These are phyloP conservation scores for Lucilia sericata DNA, from an alignment of 1,140 invertebrate species.

Conservation along the genomic window DNA sequence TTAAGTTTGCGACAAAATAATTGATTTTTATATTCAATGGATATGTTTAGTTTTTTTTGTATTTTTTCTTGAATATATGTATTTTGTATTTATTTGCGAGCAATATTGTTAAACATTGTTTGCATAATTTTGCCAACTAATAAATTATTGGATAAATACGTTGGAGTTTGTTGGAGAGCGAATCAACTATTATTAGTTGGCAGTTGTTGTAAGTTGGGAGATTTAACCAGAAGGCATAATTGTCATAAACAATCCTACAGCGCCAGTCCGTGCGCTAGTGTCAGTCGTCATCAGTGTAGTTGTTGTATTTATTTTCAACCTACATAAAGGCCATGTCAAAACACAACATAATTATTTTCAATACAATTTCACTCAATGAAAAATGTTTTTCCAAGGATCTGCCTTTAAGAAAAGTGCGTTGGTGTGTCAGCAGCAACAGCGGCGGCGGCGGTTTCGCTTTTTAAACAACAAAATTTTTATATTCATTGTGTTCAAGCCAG, in stretches of 20 bases:
- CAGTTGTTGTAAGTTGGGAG: neutral
- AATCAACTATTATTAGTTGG: too few species aligned
- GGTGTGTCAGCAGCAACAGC: neutral
- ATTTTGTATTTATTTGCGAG: neutral
- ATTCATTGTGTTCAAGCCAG: neutral
- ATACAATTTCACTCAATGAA: conserved; percentile 43
- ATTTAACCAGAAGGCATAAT: conserved; percentile 41
- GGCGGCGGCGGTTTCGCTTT: conserved; percentile 25
- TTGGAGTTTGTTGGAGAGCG: neutral
- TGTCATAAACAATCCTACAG: conserved; percentile 33
- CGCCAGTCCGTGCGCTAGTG: conserved; percentile 24
- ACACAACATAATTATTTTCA: conserved; percentile 40
- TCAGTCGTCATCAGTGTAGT: neutral
- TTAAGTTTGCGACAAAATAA: conserved; percentile 18
- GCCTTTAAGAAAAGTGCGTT: conserved; percentile 36
- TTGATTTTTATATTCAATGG: conserved; percentile 1
- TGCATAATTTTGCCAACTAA: conserved; percentile 37
- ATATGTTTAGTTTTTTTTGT: neutral
- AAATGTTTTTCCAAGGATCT: conserved; percentile 31
- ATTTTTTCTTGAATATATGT: neutral
- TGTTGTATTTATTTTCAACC: neutral
- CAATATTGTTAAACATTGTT: conserved; percentile 21
- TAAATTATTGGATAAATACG: conserved; percentile 43
- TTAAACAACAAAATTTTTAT: neutral
- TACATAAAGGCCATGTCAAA: conserved; percentile 42